Conservation (phyloP, 2,113 vertebrate genomes). For the Rhagologus leucostigma region DNA sequence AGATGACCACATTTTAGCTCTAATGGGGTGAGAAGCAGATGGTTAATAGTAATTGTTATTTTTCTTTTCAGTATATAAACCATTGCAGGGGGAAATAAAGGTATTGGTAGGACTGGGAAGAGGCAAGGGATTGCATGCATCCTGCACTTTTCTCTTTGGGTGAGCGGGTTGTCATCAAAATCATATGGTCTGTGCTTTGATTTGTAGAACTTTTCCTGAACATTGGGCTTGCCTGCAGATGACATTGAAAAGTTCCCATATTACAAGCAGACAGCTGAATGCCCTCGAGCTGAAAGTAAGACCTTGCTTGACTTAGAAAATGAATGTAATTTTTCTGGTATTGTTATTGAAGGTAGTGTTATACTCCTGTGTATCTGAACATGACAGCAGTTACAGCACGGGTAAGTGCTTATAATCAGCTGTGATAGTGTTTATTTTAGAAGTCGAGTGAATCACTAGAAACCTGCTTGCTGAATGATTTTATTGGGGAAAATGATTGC, state of each 20-base stretch:
- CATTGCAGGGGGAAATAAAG: background rate
- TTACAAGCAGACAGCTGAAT: constrained; percentile 37
- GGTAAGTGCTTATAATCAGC: constrained; percentile 33
- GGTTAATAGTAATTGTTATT: constrained; percentile 5
- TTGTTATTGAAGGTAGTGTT: constrained; percentile 1
- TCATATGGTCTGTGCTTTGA: constrained; percentile 31
- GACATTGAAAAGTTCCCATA: constrained; percentile 30
- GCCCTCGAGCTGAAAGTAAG: constrained; percentile 45
- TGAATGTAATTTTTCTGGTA: constrained; percentile 2
- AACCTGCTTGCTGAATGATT: constrained; percentile 11
- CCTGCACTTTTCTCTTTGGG: constrained; percentile 30
- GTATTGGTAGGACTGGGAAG: background rate
- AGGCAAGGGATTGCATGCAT: background rate
- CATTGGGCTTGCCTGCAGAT: constrained; percentile 23
- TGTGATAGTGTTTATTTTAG: constrained; percentile 36
- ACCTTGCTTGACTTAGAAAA: constrained; percentile 47
- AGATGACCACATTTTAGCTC: constrained; percentile 2
- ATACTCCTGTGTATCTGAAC: constrained; percentile 23
- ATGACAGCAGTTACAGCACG: constrained; percentile 17
- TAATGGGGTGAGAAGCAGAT: constrained; percentile 15
- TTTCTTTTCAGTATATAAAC: background rate
- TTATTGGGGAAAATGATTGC: background rate
- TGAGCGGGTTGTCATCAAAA: constrained; percentile 25
- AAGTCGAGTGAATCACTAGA: background rate
- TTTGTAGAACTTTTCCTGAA: constrained; percentile 37